phyloP scores from a whole-genome alignment of 1,140 invertebrate genomes.

The Rhyzopertha dominica region DNA sequence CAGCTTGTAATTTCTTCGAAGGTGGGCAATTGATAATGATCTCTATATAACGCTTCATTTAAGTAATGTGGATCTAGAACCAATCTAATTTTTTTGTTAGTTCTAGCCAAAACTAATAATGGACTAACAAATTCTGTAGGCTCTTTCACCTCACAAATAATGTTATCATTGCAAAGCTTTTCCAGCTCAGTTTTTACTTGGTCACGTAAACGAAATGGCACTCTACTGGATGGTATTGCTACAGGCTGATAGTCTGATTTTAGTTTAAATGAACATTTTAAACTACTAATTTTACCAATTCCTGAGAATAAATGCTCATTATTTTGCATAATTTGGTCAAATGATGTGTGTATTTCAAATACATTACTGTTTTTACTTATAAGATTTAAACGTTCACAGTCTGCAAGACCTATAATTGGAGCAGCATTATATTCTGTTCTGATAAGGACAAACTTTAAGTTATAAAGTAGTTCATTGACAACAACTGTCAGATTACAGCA shows the following conservation, averaged over 20 bases:
- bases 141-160: conserved; percentile 32
- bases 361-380: conserved; percentile 11
- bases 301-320: neutral
- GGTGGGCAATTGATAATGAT: conserved; percentile 44
- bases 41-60: conserved; percentile 46
- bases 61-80: conserved; percentile 51
- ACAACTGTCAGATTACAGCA: conserved; percentile 2
- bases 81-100: conserved; percentile 45
- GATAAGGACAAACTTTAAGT: conserved; percentile 15
- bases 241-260: conserved; percentile 8
- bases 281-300: conserved; percentile 1
- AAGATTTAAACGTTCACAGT: conserved; percentile 12
- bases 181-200: conserved; percentile 5
- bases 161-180: conserved; percentile 14
- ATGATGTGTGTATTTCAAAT: too few species aligned
- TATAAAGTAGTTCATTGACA: conserved; percentile 8
- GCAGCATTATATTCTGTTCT: neutral
- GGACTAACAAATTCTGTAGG: conserved; percentile 49
- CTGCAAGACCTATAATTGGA: conserved; percentile 6
- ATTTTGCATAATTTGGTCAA: conserved; percentile 9
- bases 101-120: conserved; percentile 47
- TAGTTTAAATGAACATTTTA: conserved; percentile 10
- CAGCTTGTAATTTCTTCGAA: conserved; percentile 44
- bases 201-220: conserved; percentile 10
- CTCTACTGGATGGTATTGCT: conserved; percentile 13